Percentiles rank a stretch among this genome's conserved stretches.
phyloP scores from a whole-genome alignment of 2,113 vertebrate species.

The Sakesphorus luctuosus region DNA sequence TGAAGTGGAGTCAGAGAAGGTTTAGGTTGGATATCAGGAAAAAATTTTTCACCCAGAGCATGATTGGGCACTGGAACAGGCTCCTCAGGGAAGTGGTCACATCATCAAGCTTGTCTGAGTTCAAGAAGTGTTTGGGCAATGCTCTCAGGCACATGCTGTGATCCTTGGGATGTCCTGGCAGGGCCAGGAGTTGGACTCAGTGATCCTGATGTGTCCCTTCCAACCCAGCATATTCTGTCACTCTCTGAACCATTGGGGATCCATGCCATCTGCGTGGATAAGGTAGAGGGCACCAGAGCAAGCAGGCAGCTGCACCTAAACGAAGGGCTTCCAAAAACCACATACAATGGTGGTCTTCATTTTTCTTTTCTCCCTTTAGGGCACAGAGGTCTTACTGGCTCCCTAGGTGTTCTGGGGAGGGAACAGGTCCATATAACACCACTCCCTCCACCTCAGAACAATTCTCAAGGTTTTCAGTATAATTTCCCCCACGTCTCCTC shows the following conservation, averaged over 20 bases:
- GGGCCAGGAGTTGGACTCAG: neutral
- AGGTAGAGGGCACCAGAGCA: neutral
- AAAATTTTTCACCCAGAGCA: neutral
- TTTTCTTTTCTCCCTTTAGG: neutral
- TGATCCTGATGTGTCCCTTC: neutral
- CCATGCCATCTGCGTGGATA: fast-evolving
- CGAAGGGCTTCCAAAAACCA: neutral
- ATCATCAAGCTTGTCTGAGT: neutral
- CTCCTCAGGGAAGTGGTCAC: neutral
- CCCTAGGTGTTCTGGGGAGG: neutral
- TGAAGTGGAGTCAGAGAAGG: neutral
- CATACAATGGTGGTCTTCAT: neutral
- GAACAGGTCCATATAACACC: neutral
- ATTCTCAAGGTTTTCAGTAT: neutral
- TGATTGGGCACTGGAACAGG: neutral
- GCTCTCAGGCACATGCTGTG: neutral
- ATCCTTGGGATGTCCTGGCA: neutral
- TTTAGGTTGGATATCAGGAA: neutral
- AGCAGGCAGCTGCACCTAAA: neutral
- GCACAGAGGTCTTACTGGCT: neutral
- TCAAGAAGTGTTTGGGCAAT: neutral
- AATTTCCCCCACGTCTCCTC: neutral
- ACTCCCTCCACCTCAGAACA: neutral
- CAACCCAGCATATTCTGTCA: neutral
- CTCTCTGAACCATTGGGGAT: neutral